These are phyloP conservation scores for Lipophrys pholis DNA, from an alignment of 2,113 vertebrate species.

Conservation along the genomic window DNA sequence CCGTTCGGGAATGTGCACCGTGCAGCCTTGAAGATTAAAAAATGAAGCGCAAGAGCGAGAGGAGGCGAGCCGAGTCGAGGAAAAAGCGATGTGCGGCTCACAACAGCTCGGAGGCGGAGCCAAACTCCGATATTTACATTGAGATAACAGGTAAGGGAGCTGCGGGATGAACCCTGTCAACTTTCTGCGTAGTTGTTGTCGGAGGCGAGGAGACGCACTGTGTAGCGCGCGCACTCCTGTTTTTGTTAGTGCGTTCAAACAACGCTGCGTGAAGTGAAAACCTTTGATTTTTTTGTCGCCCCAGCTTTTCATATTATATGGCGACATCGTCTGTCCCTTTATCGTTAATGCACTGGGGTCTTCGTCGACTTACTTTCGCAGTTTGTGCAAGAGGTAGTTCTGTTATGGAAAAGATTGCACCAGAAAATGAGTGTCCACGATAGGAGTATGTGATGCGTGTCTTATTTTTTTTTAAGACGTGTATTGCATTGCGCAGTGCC, in stretches of 20 bases:
- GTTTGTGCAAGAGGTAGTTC: background rate
- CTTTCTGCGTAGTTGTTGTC: conserved; percentile 26
- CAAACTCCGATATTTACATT: conserved; percentile 80
- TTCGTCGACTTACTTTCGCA: background rate
- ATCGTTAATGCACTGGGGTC: conserved; percentile 21
- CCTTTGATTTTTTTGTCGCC: conserved; percentile 18
- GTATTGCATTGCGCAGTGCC: too few relatives aligned
- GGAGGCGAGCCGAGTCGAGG: conserved; percentile 80
- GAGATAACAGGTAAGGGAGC: conserved; percentile 82
- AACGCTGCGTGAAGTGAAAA: background rate
- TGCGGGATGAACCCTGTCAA: conserved; percentile 49
- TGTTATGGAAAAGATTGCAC: background rate
- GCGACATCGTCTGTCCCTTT: conserved; percentile 68
- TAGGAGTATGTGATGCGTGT: too few relatives aligned
- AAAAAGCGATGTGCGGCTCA: conserved; percentile 80
- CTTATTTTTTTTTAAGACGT: too few relatives aligned
- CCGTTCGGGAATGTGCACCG: conserved; percentile 49
- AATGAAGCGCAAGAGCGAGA: conserved; percentile 87
- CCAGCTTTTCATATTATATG: conserved; percentile 58
- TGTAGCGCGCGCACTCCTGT: background rate
- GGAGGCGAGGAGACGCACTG: background rate
- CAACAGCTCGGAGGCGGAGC: conserved; percentile 77
- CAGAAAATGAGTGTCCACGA: too few relatives aligned
- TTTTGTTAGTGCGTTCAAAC: background rate
- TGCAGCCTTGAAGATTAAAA: conserved; percentile 55